These are phyloP conservation scores for Cinara cedri DNA, from an alignment of 2,888 invertebrate genomes.

Conservation along the genomic window DNA sequence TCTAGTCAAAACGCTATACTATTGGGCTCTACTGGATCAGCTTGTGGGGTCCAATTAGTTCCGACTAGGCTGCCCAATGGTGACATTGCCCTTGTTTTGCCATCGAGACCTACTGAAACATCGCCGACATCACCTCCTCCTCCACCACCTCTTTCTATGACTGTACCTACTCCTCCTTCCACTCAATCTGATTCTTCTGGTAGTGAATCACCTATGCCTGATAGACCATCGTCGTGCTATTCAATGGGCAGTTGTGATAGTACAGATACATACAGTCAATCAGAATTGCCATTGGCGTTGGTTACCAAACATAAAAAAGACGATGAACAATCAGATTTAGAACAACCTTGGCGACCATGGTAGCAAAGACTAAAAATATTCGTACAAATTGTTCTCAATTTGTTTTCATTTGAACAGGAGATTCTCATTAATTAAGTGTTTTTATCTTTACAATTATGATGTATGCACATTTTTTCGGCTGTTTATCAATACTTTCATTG, in stretches of 20 bases:
- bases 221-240: conserved; percentile 46
- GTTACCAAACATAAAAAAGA: conserved; percentile 37
- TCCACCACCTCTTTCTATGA: conserved; percentile 62
- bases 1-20: conserved; percentile 58
- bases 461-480: neutral
- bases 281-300: conserved; percentile 32
- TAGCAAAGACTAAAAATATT: neutral
- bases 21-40: conserved; percentile 63
- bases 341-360: conserved; percentile 50
- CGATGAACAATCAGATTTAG: conserved; percentile 30
- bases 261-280: conserved; percentile 26
- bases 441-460: conserved; percentile 13
- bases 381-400: neutral
- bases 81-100: conserved; percentile 80
- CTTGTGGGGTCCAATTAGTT: conserved; percentile 76
- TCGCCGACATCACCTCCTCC: conserved; percentile 64
- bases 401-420: neutral
- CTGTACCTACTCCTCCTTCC: conserved; percentile 62
- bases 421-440: conserved; percentile 51
- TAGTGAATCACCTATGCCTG: conserved; percentile 39
- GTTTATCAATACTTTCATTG: neutral
- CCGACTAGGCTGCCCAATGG: conserved; percentile 83
- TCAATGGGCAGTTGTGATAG: conserved; percentile 40
- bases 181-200: conserved; percentile 62
- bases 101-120: conserved; percentile 62